Base-by-base conservation (phyloP, 1,140 invertebrate genomes). In the Carcinoscorpius rotundicauda region DNA sequence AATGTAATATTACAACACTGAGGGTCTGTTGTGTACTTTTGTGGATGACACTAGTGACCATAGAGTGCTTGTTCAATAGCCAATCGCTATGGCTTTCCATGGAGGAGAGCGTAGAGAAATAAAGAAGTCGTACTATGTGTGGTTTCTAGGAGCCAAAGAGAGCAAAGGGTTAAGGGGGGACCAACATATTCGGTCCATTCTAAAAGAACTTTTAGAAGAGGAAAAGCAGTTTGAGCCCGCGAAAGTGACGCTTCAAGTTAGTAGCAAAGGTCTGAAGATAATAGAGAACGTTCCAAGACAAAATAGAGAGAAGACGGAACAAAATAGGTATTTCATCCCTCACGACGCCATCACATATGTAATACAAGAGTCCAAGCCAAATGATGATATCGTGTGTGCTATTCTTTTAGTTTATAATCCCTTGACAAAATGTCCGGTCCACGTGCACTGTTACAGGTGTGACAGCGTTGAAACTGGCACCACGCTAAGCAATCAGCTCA, bases 41-140 rank as follows among this genome's bases (percentile, higher is more conserved):
- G 29, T 29, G 29, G 29, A 29, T 29, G 29, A 29, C 29, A 29
- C 29, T 29, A 29, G 29, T 29, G 0, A 29, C 29, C 2, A 29
- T 29, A 29, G 29, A 29, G 29, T 29, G 29, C 29, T 29, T 29
- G 29, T 29, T 29, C 29, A 29, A 29, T 29, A 29, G 29, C 29
- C 29, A 29, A 29, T 29, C 29, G 29, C 29, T 29, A 72, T 72
- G 71, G 68, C 69, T 63, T 72, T 72, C 58, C 63, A 65, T 9
- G 64, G 64, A 29, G 67, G 67, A 4, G 67, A 69, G 53, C 58
- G 64, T n/a, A 71, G 70, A 75, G 90, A 92, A 75, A 87, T 93
- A 70, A 94, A 94, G 79, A 96, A 96, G 76, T 95, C 93, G 52
- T 97, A 96, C 78, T 98, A 98, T 78, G 93, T 98, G 59, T 95